These are phyloP conservation scores for Mus caroli DNA, from an alignment of 2,797 vertebrate species.

Conservation along the genomic window DNA sequence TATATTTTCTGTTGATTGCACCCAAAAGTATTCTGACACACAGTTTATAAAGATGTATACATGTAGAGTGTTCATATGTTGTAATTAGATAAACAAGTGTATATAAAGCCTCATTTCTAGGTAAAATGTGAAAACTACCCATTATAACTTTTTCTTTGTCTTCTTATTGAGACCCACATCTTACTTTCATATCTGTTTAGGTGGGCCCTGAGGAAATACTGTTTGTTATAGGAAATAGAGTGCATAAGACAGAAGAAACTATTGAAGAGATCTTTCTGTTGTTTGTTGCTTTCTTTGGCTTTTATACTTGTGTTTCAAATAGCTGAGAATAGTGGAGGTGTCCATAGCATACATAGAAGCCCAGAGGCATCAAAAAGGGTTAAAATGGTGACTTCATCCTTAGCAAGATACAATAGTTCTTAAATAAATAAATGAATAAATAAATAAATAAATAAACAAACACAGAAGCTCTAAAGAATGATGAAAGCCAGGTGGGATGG, in stretches of 20 bases:
- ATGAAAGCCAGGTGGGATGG: too few species aligned
- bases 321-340: neutral
- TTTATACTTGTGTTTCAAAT: constrained; percentile 9
- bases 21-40: neutral
- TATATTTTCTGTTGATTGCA: constrained; percentile 32
- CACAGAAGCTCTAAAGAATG: neutral
- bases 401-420: neutral
- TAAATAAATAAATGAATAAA: neutral
- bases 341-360: neutral
- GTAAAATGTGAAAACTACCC: constrained; percentile 23
- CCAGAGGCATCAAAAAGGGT: neutral
- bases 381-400: neutral
- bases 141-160: neutral
- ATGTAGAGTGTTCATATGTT: neutral
- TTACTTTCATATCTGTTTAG: constrained; percentile 20
- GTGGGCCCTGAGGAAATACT: neutral
- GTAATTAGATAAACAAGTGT: neutral
- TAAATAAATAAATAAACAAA: neutral
- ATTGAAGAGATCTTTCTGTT: neutral
- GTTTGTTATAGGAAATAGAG: neutral
- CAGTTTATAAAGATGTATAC: neutral
- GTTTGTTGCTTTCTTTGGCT: constrained; percentile 32
- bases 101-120: neutral
- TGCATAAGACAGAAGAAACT: neutral
- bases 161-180: neutral